Conservation (phyloP, 2,797 vertebrate genomes). For the Lagodon rhomboides region DNA sequence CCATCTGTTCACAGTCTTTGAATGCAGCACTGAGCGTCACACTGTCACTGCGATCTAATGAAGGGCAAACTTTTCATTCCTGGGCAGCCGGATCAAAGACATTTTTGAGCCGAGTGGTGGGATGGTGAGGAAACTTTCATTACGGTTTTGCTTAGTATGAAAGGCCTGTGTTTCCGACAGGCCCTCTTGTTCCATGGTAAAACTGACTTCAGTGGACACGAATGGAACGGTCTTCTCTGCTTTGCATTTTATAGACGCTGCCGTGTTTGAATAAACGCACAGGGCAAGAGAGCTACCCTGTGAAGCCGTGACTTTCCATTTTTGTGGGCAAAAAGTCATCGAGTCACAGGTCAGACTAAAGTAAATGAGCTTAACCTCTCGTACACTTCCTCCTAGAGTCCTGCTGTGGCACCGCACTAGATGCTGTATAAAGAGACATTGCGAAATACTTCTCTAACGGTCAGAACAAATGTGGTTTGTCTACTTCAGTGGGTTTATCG, state of each 20-base stretch:
- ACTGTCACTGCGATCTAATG: constrained; percentile 11
- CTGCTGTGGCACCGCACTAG: not conserved
- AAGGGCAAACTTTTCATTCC: constrained; percentile 10
- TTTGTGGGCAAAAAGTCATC: not conserved
- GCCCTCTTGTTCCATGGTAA: constrained; percentile 57
- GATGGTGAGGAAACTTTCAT: constrained; percentile 43
- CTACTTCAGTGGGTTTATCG: not conserved
- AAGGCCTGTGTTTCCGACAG: constrained; percentile 19
- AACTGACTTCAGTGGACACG: constrained; percentile 26
- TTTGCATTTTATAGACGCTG: constrained; percentile 58
- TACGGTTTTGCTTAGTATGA: constrained; percentile 23
- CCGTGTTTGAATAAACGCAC: constrained; percentile 29
- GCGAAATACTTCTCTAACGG: not conserved
- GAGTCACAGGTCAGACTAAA: not conserved
- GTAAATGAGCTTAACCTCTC: not conserved
- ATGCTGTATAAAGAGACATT: not conserved
- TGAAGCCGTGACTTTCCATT: not conserved
- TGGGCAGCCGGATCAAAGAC: constrained; percentile 14
- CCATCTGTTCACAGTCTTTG: not conserved
- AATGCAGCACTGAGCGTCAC: not conserved
- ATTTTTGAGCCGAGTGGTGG: constrained; percentile 25
- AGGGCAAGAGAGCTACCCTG: not conserved
- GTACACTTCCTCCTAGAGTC: not conserved
- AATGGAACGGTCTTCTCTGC: constrained; percentile 20
- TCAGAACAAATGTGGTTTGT: not conserved